These are phyloP conservation scores for Gasterosteus nipponicus DNA, from an alignment of 2,113 vertebrate genomes.

Conservation along the genomic window DNA sequence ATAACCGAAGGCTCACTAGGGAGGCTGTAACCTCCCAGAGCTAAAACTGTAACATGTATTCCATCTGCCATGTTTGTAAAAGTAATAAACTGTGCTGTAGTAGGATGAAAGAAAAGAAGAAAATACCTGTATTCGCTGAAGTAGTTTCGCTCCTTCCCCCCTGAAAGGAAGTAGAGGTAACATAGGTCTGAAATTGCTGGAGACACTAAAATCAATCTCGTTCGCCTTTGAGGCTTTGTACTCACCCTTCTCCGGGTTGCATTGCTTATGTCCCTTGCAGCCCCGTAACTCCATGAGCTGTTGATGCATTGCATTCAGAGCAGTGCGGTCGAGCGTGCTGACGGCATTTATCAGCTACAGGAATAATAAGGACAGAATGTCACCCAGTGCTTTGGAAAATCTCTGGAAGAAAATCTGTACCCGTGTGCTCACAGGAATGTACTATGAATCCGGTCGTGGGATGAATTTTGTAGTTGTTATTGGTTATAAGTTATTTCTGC, in stretches of 20 bases:
- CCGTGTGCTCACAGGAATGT: slow-evolving; percentile 22
- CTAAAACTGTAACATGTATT: slow-evolving; percentile 50
- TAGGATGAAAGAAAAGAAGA: slow-evolving; percentile 17
- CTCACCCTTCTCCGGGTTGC: slow-evolving; percentile 92
- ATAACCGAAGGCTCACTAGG: slow-evolving; percentile 44
- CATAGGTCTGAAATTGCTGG: slow-evolving; percentile 24
- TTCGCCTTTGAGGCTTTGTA: slow-evolving; percentile 25
- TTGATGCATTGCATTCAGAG: slow-evolving; percentile 90
- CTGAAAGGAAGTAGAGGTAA: slow-evolving; percentile 74
- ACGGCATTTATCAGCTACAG: slow-evolving; percentile 92
- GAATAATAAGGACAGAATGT: slow-evolving; percentile 43
- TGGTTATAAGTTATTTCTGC: slow-evolving; percentile 10
- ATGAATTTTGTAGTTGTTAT: slow-evolving; percentile 28
- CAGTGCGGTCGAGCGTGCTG: slow-evolving; percentile 86
- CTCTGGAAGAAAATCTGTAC: slow-evolving; percentile 13
- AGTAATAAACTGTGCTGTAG: slow-evolving; percentile 45
- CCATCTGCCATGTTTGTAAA: slow-evolving; percentile 58
- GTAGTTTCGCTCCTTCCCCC: slow-evolving; percentile 89
- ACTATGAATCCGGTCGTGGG: slow-evolving; percentile 11
- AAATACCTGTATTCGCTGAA: slow-evolving; percentile 94
- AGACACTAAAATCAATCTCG: slow-evolving; percentile 31
- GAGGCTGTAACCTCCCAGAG: slow-evolving; percentile 43
- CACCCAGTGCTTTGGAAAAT: slow-evolving; percentile 26
- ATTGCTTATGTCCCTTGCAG: slow-evolving; percentile 95
- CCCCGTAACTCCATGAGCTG: slow-evolving; percentile 93